Conservation (phyloP, 1,140 invertebrate genomes). For the Heterodera schachtii region DNA sequence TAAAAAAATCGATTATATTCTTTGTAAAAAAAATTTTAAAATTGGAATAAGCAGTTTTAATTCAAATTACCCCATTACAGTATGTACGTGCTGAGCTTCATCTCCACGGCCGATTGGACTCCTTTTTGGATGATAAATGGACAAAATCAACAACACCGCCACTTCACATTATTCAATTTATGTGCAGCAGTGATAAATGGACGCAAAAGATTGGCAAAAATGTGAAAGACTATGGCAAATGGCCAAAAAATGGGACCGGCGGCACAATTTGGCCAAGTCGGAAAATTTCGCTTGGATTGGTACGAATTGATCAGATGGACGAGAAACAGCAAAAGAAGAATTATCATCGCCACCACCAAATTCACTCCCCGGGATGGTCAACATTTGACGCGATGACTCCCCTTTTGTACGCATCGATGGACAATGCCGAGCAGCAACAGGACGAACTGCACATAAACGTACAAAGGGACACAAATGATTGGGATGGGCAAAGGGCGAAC, state of each 20-base stretch:
- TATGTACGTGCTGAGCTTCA: not conserved
- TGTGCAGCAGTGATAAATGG: not conserved
- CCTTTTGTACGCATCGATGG: not conserved
- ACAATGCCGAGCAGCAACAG: not conserved
- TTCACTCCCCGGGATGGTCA: not conserved
- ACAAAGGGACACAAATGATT: not conserved
- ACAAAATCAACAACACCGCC: not conserved
- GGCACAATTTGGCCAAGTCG: not conserved
- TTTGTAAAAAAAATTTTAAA: no score
- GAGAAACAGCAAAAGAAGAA: not conserved
- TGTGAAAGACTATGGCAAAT: no score
- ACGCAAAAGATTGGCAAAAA: not conserved
- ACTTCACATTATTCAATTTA: not conserved
- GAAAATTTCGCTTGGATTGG: not conserved
- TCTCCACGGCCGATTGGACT: not conserved
- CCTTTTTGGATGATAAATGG: not conserved
- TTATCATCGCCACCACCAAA: not conserved
- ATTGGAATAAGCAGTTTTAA: not conserved
- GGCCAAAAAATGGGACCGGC: not conserved
- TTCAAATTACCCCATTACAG: not conserved
- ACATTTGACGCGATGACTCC: not conserved
- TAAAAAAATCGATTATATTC: no score
- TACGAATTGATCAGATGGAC: not conserved
- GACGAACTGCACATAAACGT: not conserved
- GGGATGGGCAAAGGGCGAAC: no score